phyloP scores from a whole-genome alignment of 2,888 invertebrate genomes.

The Cremastobaeus sp. region DNA sequence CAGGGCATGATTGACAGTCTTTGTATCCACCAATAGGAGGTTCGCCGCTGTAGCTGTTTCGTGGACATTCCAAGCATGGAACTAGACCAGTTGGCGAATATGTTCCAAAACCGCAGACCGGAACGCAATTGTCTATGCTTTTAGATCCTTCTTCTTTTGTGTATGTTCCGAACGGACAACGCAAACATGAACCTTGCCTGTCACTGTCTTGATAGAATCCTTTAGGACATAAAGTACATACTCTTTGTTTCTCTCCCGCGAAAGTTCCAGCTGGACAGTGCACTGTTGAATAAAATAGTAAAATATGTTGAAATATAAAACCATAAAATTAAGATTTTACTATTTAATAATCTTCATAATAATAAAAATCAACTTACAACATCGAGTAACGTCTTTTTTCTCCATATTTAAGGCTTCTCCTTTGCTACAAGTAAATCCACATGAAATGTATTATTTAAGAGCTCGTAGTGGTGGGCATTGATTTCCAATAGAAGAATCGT shows the following conservation, averaged over 20 bases:
- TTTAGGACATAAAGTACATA: constrained; percentile 93
- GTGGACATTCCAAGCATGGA: constrained; percentile 95
- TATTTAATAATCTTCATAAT: neutral
- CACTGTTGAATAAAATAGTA: constrained; percentile 82
- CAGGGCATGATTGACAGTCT: constrained; percentile 95
- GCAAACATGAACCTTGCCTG: constrained; percentile 91
- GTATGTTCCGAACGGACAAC: constrained; percentile 95
- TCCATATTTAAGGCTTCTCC: constrained; percentile 97
- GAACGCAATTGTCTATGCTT: constrained; percentile 90
- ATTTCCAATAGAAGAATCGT: constrained; percentile 93
- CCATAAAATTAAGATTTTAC: neutral
- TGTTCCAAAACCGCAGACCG: constrained; percentile 97
- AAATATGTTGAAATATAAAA: constrained; percentile 8
- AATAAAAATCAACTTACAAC: constrained; percentile 83
- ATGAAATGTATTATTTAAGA: constrained; percentile 87
- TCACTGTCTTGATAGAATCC: constrained; percentile 97
- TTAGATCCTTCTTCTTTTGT: constrained; percentile 95
- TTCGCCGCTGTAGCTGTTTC: constrained; percentile 92
- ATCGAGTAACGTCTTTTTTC: constrained; percentile 93
- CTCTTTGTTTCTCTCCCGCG: constrained; percentile 92
- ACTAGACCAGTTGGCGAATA: constrained; percentile 94
- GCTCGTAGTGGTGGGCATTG: constrained; percentile 95
- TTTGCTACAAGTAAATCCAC: constrained; percentile 95
- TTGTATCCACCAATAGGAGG: constrained; percentile 94
- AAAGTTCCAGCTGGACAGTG: constrained; percentile 98